These are phyloP conservation scores for Calliphora vicina DNA, from an alignment of 1,140 invertebrate genomes.

Conservation along the genomic window DNA sequence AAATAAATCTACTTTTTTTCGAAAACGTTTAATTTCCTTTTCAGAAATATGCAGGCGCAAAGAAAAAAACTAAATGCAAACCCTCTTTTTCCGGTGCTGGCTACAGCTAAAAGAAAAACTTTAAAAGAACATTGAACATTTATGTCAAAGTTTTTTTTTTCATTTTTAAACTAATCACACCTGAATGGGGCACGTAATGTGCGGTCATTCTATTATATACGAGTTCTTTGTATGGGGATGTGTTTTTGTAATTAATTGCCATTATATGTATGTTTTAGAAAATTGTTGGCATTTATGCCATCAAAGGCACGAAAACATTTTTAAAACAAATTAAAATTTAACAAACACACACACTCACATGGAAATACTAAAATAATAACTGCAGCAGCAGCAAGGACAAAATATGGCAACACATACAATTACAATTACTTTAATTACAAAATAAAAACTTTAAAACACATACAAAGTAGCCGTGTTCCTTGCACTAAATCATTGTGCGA, in stretches of 20 bases:
- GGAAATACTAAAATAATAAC: neutral
- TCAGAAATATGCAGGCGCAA: neutral
- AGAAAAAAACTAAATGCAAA: neutral
- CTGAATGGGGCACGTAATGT: constrained; percentile 17
- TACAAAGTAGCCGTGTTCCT: neutral
- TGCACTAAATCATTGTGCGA: constrained; percentile 8
- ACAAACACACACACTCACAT: neutral
- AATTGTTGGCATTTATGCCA: constrained; percentile 22
- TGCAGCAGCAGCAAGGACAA: neutral
- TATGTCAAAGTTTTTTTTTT: constrained; percentile 15
- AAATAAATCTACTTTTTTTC: neutral
- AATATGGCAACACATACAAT: neutral
- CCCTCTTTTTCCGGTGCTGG: no score
- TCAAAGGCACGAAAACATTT: constrained; percentile 24
- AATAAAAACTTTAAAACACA: neutral
- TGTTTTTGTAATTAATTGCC: constrained; percentile 12
- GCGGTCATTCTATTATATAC: neutral
- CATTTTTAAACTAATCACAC: constrained; percentile 18
- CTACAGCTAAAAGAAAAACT: neutral
- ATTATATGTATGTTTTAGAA: constrained; percentile 5
- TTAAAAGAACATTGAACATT: constrained; percentile 17
- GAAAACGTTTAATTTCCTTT: neutral
- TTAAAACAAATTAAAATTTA: constrained; percentile 21
- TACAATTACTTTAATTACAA: neutral
- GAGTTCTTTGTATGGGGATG: neutral